These are phyloP conservation scores for Antigone vipio DNA, from an alignment of 2,113 vertebrate genomes.

Conservation along the genomic window DNA sequence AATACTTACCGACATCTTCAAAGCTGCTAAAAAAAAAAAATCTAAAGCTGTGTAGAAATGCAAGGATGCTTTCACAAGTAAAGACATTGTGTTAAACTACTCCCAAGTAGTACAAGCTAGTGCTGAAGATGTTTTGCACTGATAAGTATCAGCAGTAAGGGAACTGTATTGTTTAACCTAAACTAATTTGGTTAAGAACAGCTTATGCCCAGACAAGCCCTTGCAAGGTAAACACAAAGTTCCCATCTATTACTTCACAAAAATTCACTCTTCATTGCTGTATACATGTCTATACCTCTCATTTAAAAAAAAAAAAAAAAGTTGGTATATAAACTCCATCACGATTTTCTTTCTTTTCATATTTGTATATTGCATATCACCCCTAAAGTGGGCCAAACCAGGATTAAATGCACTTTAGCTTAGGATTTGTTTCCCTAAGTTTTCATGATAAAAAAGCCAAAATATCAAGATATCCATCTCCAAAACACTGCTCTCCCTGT, in stretches of 20 bases:
- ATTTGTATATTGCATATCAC: background rate
- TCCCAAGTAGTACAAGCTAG: background rate
- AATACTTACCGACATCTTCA: background rate
- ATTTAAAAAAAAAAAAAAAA: background rate
- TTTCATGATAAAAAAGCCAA: background rate
- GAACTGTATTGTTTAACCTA: background rate
- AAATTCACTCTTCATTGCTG: background rate
- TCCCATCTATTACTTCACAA: background rate
- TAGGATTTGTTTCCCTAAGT: background rate
- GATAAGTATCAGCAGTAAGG: background rate
- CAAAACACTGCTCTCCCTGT: background rate
- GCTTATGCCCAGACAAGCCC: background rate
- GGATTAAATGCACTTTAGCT: background rate
- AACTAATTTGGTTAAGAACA: background rate
- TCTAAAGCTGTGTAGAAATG: background rate
- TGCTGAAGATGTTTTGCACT: background rate
- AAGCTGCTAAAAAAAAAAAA: background rate
- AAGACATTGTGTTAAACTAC: background rate
- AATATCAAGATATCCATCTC: background rate
- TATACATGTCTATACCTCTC: background rate
- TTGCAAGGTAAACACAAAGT: background rate
- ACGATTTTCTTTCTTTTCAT: background rate
- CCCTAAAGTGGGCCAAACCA: background rate
- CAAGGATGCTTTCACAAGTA: background rate
- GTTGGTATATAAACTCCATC: background rate